Conservation (phyloP, 2,797 vertebrate genomes). For the Diplodus puntazzo region DNA sequence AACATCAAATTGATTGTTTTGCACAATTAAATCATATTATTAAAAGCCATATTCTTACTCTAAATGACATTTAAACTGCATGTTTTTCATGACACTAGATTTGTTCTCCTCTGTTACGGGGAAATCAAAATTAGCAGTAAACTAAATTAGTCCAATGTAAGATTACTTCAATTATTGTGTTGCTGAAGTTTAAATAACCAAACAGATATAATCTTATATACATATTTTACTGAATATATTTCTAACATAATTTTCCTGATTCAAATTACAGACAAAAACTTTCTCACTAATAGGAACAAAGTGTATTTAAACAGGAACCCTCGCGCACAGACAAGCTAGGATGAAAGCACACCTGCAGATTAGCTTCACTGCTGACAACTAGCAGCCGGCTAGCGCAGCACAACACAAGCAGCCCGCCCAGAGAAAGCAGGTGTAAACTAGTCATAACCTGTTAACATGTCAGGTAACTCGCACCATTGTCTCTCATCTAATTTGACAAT, state of each 20-base stretch:
- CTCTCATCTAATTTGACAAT: not conserved
- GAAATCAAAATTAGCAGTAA: not conserved
- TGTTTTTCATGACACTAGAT: no score
- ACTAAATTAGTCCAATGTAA: not conserved
- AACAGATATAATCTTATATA: no score
- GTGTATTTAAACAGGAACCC: not conserved
- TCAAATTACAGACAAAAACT: not conserved
- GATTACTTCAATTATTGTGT: no score
- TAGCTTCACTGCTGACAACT: slow-evolving; percentile 28
- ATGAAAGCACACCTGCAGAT: slow-evolving; percentile 22
- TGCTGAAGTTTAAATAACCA: no score
- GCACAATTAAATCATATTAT: not conserved
- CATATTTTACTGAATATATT: no score
- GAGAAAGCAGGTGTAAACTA: not conserved
- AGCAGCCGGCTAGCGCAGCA: slow-evolving; percentile 30
- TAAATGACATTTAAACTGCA: not conserved
- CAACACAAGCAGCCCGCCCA: no score
- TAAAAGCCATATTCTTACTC: no score
- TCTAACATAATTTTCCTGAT: not conserved
- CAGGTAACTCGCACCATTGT: not conserved
- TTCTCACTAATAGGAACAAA: not conserved
- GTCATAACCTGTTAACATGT: slow-evolving; percentile 6
- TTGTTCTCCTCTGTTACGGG: no score
- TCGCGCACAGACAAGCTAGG: not conserved
- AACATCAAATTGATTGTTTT: not conserved